Evolutionary conservation across 2,113 vertebrate genomes (phyloP), one percentile per base, ranked within the genome.

Genomic region (Otus sunia): DNA sequence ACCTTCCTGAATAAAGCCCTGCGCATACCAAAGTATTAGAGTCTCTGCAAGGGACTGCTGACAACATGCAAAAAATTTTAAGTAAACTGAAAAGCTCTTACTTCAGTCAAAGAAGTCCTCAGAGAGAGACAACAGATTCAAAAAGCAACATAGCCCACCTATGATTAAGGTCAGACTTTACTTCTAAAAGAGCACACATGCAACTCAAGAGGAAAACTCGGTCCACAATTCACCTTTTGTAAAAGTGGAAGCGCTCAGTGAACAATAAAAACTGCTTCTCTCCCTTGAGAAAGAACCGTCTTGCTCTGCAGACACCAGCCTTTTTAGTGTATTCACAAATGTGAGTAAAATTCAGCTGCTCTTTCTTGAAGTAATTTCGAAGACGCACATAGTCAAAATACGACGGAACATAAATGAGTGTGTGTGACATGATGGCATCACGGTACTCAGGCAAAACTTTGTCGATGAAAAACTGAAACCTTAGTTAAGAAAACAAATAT

Each of bases 211-310:
- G 21, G 49, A 80, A 75, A 89, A 27, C 15, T 20, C 0, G 0
- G 32, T 15, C 20, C 63, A 18, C 55, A 59, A 19, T 53, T 97
- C 78, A 99, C 99, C 99, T 99, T 97, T 99, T 99, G 95, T 99
- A 99, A 91, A 99, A 99, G 97, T 99, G 99, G 97, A 99, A 99
- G 50, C 99, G 99, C 94, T 99, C 99, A 0, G 99, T 99, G 96
- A 99, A 98, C 39, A 99, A 97, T 36, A 99, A 93, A 69, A 99
- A 99, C 90, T 99, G 99, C 79, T 97, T 99, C 49, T 99, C 98
- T 67, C 99, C 99, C 66, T 98, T 98, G 82, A 98, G 98, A 76
- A 99, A 99, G 96, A 98, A 98, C 47, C 99, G 98, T 12, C 99
- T 97, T 9, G 99, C 99, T 68, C 99, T 98, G 89, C 98, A 99